Percentiles rank a stretch among this genome's conserved stretches.
Evolutionary conservation across 2,797 vertebrate species (phyloP).

Genomic region (Cichlasoma orientale): DNA sequence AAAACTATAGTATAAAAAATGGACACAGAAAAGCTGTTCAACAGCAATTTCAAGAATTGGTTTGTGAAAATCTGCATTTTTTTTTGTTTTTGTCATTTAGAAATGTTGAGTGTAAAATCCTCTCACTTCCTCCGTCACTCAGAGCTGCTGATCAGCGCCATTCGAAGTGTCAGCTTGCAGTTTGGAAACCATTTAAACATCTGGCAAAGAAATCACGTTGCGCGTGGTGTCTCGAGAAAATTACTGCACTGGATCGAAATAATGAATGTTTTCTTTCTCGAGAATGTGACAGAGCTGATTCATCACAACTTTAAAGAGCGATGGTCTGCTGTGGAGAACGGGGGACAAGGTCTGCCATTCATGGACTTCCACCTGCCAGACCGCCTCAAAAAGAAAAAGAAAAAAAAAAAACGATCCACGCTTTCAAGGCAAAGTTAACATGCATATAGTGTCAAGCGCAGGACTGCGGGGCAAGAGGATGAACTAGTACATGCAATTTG

Average conservation of each 20-base stretch:
- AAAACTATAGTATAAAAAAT: slow-evolving; percentile 21
- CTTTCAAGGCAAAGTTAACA: slow-evolving; percentile 66
- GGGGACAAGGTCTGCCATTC: slow-evolving; percentile 82
- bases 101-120: slow-evolving; percentile 41
- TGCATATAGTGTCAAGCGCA: slow-evolving; percentile 64
- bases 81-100: background rate
- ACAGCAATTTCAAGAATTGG: slow-evolving; percentile 45
- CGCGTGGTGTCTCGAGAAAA: slow-evolving; percentile 61
- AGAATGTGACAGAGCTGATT: slow-evolving; percentile 73
- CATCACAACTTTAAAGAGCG: slow-evolving; percentile 67
- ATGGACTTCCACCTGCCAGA: slow-evolving; percentile 81
- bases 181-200: slow-evolving; percentile 59
- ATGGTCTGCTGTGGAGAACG: slow-evolving; percentile 56
- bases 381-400: slow-evolving; percentile 30
- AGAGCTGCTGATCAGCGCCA: slow-evolving; percentile 62
- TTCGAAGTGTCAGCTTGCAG: slow-evolving; percentile 71
- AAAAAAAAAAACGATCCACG: slow-evolving; percentile 31
- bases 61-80: slow-evolving; percentile 4
- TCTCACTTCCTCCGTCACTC: slow-evolving; percentile 43
- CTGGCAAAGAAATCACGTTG: slow-evolving; percentile 40
- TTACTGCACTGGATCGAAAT: slow-evolving; percentile 73
- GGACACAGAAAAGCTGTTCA: slow-evolving; percentile 56
- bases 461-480: slow-evolving; percentile 19
- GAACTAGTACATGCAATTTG: slow-evolving; percentile 14
- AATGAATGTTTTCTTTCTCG: slow-evolving; percentile 73